phyloP scores from a whole-genome alignment of 2,797 vertebrate genomes.

The Periparus ater region DNA sequence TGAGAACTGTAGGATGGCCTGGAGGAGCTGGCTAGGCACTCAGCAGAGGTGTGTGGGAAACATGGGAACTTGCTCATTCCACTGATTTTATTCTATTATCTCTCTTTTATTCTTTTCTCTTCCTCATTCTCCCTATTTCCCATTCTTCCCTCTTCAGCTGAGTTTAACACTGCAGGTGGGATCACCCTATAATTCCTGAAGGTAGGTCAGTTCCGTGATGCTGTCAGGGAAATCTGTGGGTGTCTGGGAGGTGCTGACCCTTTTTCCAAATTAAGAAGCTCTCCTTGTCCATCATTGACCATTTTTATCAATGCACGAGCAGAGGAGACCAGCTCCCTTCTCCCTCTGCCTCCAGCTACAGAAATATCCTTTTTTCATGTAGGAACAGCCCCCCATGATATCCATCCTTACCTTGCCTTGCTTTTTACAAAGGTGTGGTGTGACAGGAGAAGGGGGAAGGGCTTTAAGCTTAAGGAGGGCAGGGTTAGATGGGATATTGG shows the following conservation, averaged over 20 bases:
- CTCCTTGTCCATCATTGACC: not conserved
- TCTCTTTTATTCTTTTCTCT: not conserved
- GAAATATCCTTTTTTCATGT: not conserved
- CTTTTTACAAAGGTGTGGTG: not conserved
- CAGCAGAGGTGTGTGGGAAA: not conserved
- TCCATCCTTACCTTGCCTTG: not conserved
- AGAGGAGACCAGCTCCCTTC: not conserved
- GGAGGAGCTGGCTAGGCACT: not conserved
- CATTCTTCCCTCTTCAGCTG: not conserved
- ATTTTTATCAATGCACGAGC: not conserved
- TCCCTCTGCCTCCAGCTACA: not conserved
- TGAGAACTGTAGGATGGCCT: not conserved
- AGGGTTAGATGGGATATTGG: not conserved
- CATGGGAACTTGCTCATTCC: not conserved
- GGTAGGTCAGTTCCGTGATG: not conserved
- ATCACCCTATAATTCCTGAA: not conserved
- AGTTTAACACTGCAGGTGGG: not conserved
- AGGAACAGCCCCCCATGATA: not conserved
- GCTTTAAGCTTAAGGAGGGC: not conserved
- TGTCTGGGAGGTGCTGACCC: not conserved
- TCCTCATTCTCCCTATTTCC: not conserved
- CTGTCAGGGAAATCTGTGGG: not conserved
- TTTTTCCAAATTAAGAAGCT: not conserved
- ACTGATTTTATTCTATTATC: not conserved
- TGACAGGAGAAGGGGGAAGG: not conserved